Percentiles rank a stretch among this genome's conserved stretches.
Conservation (phyloP, 2,113 vertebrate species). For the Dipodomys spectabilis region DNA sequence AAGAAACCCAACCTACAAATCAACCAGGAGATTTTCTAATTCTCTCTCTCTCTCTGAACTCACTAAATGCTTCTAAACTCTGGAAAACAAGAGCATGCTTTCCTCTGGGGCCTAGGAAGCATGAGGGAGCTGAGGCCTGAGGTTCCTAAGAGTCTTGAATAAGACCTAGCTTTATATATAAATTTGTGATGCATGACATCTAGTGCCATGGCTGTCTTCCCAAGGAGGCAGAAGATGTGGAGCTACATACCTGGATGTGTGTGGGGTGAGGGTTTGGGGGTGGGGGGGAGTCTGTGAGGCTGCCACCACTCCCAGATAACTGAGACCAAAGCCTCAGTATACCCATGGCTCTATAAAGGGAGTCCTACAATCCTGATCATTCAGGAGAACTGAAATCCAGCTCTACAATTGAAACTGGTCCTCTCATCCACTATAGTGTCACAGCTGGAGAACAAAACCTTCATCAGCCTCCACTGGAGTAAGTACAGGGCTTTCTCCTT, state of each 20-base stretch:
- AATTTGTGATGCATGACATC: neutral
- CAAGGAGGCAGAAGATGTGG: neutral
- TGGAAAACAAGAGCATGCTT: neutral
- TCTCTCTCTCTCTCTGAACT: neutral
- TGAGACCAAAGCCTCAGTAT: neutral
- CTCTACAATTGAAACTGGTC: neutral
- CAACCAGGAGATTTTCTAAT: neutral
- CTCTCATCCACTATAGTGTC: neutral
- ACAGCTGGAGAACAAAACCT: neutral
- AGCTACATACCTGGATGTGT: accelerated
- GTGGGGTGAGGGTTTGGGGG: too few relatives aligned
- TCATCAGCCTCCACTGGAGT: neutral
- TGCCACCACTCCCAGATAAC: neutral
- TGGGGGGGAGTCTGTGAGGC: too few relatives aligned
- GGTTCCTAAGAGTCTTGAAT: neutral
- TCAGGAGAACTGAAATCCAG: neutral
- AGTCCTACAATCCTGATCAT: neutral
- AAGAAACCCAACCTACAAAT: constrained; percentile 11
- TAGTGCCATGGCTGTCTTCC: neutral
- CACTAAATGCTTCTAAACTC: neutral
- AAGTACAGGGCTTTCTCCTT: neutral
- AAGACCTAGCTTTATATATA: neutral
- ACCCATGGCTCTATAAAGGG: neutral
- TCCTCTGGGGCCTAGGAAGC: neutral
- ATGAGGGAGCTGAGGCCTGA: neutral